Conservation (phyloP, 2,797 vertebrate species). For the Corythornis leucogaster region DNA sequence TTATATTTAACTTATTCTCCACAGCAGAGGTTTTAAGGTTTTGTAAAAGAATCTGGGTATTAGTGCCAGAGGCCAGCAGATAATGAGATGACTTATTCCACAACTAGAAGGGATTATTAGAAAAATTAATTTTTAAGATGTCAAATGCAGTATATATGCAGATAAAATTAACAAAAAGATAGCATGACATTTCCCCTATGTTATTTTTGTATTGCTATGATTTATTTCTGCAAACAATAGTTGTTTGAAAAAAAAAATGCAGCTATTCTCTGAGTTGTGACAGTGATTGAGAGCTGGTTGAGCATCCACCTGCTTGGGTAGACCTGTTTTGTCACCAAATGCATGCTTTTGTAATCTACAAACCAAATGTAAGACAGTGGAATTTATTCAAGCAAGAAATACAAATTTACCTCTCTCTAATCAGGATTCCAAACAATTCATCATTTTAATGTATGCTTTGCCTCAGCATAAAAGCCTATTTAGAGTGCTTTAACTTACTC, state of each 20-base stretch:
- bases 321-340: conserved; percentile 59
- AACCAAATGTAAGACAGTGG: conserved; percentile 61
- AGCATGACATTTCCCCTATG: not conserved
- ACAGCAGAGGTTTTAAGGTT: not conserved
- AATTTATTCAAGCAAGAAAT: conserved; percentile 71
- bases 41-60: not conserved
- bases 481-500: conserved; percentile 10
- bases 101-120: not conserved
- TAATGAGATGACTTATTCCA: conserved; percentile 14
- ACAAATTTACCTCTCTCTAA: conserved; percentile 67
- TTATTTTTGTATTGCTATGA: conserved; percentile 1
- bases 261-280: not conserved
- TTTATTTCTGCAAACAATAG: conserved; percentile 42
- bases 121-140: conserved; percentile 24
- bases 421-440: conserved; percentile 62
- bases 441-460: conserved; percentile 71
- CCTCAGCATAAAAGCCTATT: conserved; percentile 14
- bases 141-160: not conserved
- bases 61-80: conserved; percentile 14
- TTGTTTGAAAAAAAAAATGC: not conserved
- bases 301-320: conserved; percentile 27
- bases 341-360: conserved; percentile 62
- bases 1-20: not conserved
- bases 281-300: conserved; percentile 62
- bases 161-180: conserved; percentile 1